phyloP scores from a whole-genome alignment of 2,888 invertebrate genomes.

The Oligia strigilis region DNA sequence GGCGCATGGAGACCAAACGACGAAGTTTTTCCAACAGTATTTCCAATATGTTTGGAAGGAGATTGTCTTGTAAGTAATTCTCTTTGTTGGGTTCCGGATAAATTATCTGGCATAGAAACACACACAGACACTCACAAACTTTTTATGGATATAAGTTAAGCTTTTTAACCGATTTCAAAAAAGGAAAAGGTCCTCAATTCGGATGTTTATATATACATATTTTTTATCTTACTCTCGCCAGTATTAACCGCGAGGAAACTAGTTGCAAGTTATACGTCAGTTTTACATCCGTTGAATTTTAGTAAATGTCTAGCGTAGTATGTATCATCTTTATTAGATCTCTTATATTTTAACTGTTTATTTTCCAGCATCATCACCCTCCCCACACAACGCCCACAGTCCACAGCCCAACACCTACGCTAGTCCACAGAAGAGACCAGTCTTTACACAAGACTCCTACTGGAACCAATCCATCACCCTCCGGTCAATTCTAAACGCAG shows the following conservation, averaged over 20 bases:
- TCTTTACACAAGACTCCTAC: constrained; percentile 85
- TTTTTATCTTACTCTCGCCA: background rate
- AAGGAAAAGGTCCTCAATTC: no score
- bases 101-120: background rate
- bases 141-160: no score
- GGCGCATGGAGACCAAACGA: constrained; percentile 93
- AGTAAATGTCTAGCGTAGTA: background rate
- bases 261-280: background rate
- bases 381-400: constrained; percentile 73
- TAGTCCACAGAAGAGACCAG: constrained; percentile 76
- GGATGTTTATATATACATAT: no score
- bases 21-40: constrained; percentile 94
- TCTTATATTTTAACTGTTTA: background rate
- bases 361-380: constrained; percentile 71
- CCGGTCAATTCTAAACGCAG: constrained; percentile 91
- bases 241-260: background rate
- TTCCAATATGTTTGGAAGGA: constrained; percentile 94
- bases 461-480: constrained; percentile 87
- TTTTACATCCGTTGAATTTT: background rate
- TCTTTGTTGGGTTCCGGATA: background rate
- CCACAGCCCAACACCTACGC: constrained; percentile 68
- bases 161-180: no score
- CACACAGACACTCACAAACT: no score
- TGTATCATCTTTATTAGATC: background rate
- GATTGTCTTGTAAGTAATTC: constrained; percentile 84